These are phyloP conservation scores for Orchesellides sinensis DNA, from an alignment of 2,888 invertebrate species.

Conservation along the genomic window DNA sequence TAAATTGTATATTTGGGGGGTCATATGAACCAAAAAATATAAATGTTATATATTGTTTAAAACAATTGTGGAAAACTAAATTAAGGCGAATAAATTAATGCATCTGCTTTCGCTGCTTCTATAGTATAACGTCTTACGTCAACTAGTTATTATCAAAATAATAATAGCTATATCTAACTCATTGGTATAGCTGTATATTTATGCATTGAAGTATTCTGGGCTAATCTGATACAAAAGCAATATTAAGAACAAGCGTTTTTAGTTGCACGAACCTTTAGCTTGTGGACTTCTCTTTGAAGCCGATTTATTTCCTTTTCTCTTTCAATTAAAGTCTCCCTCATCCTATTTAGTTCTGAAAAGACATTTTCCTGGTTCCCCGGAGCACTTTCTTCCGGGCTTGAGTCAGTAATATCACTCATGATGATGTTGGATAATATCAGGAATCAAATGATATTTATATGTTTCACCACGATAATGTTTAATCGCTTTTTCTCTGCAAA, in stretches of 20 bases:
- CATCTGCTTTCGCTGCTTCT: no score
- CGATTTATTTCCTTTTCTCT: conserved; percentile 81
- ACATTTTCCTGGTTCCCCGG: conserved; percentile 78
- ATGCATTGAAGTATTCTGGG: no score
- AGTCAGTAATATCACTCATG: conserved; percentile 61
- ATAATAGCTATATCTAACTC: no score
- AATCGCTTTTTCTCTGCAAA: no score
- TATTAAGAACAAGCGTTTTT: background rate
- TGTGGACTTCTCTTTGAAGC: conserved; percentile 84
- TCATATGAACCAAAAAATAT: conserved; percentile 4
- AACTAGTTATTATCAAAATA: no score
- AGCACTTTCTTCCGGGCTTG: conserved; percentile 59
- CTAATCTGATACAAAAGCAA: background rate
- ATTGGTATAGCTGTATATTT: no score
- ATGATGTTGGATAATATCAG: no score
- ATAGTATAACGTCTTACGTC: no score
- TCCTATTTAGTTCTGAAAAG: conserved; percentile 80
- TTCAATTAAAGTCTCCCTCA: conserved; percentile 79
- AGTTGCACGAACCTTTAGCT: conserved; percentile 81
- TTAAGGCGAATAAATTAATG: no score
- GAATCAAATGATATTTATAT: background rate
- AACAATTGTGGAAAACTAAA: no score
- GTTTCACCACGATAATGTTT: background rate
- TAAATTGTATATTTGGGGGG: no score
- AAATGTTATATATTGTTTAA: background rate